Evolutionary conservation across 2,888 invertebrate species (phyloP).

Genomic region (Prenolepis imparis): DNA sequence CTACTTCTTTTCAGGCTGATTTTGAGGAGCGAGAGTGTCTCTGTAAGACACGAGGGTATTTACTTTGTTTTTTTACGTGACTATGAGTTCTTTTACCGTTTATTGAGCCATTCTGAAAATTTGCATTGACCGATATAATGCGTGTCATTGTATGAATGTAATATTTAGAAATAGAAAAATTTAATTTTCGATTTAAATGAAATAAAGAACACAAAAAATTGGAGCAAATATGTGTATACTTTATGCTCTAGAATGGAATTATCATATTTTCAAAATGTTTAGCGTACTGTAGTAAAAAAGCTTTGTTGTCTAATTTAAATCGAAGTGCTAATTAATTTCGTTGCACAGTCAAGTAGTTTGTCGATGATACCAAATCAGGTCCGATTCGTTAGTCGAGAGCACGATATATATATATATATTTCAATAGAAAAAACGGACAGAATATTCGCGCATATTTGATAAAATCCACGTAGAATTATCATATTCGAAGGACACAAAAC

Average conservation of each 20-base stretch:
- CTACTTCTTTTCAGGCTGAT: neutral
- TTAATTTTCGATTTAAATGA: neutral
- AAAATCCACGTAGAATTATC: neutral
- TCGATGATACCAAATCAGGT: constrained; percentile 17
- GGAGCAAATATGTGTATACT: neutral
- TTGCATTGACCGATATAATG: neutral
- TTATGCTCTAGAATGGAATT: neutral
- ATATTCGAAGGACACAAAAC: neutral
- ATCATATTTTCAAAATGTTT: neutral
- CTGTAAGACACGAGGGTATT: neutral
- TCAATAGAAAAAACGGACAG: neutral
- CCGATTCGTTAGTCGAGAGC: constrained; percentile 59
- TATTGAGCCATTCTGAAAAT: neutral
- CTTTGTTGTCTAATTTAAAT: neutral
- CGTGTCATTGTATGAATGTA: neutral
- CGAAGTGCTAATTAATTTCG: neutral
- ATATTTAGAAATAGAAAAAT: neutral
- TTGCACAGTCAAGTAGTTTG: too few species aligned
- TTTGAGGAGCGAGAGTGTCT: neutral
- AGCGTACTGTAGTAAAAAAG: neutral
- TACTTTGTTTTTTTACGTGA: constrained; percentile 7
- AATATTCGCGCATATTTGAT: neutral
- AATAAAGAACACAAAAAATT: neutral
- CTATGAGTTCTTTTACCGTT: neutral
- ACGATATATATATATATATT: constrained; percentile 52